These are phyloP conservation scores for Galeopterus variegatus DNA, from an alignment of 2,113 vertebrate species.

Conservation along the genomic window DNA sequence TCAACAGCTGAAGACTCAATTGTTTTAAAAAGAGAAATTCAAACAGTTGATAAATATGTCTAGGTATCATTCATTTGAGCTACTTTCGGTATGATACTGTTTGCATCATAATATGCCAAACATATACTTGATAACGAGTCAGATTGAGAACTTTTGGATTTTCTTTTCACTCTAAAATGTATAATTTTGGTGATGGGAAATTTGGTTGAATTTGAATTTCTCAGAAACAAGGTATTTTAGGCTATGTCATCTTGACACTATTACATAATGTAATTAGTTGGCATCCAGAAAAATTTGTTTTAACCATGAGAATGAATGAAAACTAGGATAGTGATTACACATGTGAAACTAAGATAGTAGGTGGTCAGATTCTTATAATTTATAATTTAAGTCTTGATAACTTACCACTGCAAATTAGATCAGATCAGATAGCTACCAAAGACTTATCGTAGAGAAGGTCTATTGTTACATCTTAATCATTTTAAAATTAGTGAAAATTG, in stretches of 20 bases:
- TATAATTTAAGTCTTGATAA: slow-evolving; percentile 19
- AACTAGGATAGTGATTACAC: background rate
- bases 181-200: slow-evolving; percentile 74
- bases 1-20: slow-evolving; percentile 16
- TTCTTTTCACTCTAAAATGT: slow-evolving; percentile 57
- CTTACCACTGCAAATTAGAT: background rate
- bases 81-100: slow-evolving; percentile 34
- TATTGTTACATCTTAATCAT: slow-evolving; percentile 55
- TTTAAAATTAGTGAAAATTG: slow-evolving; percentile 43
- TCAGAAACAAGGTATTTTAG: slow-evolving; percentile 76
- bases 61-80: slow-evolving; percentile 27
- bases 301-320: slow-evolving; percentile 23
- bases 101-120: background rate
- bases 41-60: slow-evolving; percentile 1
- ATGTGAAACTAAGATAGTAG: slow-evolving; percentile 33
- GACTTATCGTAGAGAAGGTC: background rate
- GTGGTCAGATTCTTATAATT: slow-evolving; percentile 17
- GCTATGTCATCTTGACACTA: slow-evolving; percentile 68
- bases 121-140: slow-evolving; percentile 43
- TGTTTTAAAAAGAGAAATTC: slow-evolving; percentile 59
- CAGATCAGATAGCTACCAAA: slow-evolving; percentile 18
- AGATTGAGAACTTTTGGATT: slow-evolving; percentile 65
- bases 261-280: background rate
- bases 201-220: slow-evolving; percentile 70
- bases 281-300: slow-evolving; percentile 66